Evolutionary conservation across 2,113 vertebrate genomes (phyloP).

Genomic region (Nothobranchius kuhntae): DNA sequence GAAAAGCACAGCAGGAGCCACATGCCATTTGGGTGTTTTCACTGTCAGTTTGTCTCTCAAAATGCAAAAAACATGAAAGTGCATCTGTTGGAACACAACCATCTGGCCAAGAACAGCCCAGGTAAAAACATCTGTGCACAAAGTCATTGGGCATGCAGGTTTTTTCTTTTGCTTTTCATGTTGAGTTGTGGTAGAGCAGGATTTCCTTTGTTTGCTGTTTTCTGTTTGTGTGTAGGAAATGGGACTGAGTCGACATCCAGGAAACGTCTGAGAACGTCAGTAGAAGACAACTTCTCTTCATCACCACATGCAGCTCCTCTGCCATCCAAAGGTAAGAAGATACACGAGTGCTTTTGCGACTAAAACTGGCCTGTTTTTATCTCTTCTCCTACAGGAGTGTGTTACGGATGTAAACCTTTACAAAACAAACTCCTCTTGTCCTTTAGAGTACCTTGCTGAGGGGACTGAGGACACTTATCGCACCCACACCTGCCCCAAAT

Average conservation of each 20-base stretch:
- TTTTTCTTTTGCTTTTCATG: background rate
- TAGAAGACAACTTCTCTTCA: slow-evolving; percentile 8
- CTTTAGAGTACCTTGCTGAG: slow-evolving; percentile 76
- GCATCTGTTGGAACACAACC: slow-evolving; percentile 73
- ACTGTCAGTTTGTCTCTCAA: slow-evolving; percentile 79
- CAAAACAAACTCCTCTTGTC: slow-evolving; percentile 4
- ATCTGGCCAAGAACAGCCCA: background rate
- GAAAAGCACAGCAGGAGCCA: slow-evolving; percentile 79
- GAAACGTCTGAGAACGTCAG: slow-evolving; percentile 6
- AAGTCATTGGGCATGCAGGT: background rate
- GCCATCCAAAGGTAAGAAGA: slow-evolving; percentile 62
- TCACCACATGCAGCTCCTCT: background rate
- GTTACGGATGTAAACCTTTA: background rate
- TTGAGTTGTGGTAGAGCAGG: too few species aligned
- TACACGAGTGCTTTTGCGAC: too few species aligned
- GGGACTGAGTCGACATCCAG: slow-evolving; percentile 2
- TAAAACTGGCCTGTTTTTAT: background rate
- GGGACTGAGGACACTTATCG: slow-evolving; percentile 86
- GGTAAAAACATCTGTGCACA: slow-evolving; percentile 16
- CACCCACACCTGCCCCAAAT: slow-evolving; percentile 93
- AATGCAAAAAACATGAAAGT: slow-evolving; percentile 80
- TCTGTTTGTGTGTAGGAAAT: slow-evolving; percentile 20
- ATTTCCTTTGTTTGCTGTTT: background rate
- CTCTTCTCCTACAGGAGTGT: background rate
- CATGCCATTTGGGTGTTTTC: slow-evolving; percentile 83